Base-by-base conservation (phyloP, 2,888 invertebrate genomes). In the Meta bourneti region DNA sequence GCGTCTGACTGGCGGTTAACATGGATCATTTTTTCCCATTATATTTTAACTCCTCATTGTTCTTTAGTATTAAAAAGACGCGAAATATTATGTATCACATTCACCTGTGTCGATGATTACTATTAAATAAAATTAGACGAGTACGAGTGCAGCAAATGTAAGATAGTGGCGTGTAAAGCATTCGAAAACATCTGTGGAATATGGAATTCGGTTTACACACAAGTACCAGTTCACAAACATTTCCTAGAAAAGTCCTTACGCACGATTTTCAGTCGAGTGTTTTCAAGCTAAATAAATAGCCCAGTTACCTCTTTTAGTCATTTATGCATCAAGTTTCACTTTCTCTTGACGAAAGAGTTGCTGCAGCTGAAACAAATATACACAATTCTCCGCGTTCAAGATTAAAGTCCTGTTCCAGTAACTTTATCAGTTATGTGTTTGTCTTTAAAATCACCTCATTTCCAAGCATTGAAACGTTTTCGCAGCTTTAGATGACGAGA, bases 361-460 rank as follows among this genome's bases (percentile, higher is more conserved):
- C 11, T 5, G 61, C 34, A 34, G 34, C 34, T 34, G 34, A 61
- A 11, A 61, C 61, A 61, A 61, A 61, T 16, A 61, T 61, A 61
- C 8, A 61, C 61, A 34, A 4, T 34, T 34, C 34, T 34, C 34
- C 34, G 34, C 34, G 8, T 13, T 13, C 61, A 61, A 61, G 61
- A 61, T 61, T 61, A 61, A 61, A 7, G 61, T 61, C 61, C 61
- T 16, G 61, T 61, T 61, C 61, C 61, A 61, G 61, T 61, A 61
- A 61, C 61, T 49, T 34, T 75, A 74, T 13, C 34, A 75, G 34
- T 75, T 75, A 75, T 16, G 49, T 75, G 48, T 49, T 7, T 75
- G 49, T 75, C 48, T 75, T 75, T 48, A 48, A 49, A 75, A 75
- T 48, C 75, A 49, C 75, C 48, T 75, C 75, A 49, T 16, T 7